phyloP scores from a whole-genome alignment of 2,797 vertebrate species.

The Epinephelus malabaricus region DNA sequence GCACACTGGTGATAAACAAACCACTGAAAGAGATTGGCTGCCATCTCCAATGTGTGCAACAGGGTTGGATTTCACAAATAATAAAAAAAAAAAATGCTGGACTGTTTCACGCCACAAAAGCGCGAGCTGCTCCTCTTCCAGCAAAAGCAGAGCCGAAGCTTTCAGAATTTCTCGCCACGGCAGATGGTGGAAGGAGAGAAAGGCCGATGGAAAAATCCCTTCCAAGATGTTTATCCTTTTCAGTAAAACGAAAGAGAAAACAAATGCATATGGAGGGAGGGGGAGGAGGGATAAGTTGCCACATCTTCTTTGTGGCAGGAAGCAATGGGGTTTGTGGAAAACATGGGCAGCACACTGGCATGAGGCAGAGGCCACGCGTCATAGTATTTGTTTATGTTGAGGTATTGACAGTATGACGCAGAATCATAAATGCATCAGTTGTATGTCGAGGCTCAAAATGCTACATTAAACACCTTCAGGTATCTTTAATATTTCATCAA shows the following conservation, averaged over 20 bases:
- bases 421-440: slow-evolving; percentile 2
- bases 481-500: background rate
- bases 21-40: slow-evolving; percentile 34
- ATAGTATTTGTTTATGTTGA: slow-evolving; percentile 7
- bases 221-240: slow-evolving; percentile 77
- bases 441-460: slow-evolving; percentile 1
- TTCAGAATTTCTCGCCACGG: slow-evolving; percentile 58
- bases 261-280: slow-evolving; percentile 70
- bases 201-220: slow-evolving; percentile 62
- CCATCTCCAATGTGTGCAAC: slow-evolving; percentile 40
- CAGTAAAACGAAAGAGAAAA: slow-evolving; percentile 69
- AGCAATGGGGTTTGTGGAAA: slow-evolving; percentile 36
- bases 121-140: slow-evolving; percentile 31
- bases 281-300: slow-evolving; percentile 29
- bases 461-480: slow-evolving; percentile 3
- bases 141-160: slow-evolving; percentile 32
- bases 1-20: slow-evolving; percentile 46
- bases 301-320: slow-evolving; percentile 46
- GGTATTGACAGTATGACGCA: background rate
- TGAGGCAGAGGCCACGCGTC: background rate
- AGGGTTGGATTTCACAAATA: slow-evolving; percentile 47
- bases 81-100: slow-evolving; percentile 20
- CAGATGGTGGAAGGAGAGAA: slow-evolving; percentile 73
- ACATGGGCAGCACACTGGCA: slow-evolving; percentile 25
- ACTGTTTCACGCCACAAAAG: slow-evolving; percentile 19